Evolutionary conservation across 2,888 invertebrate species (phyloP), one percentile per base, ranked within the genome.

Genomic region (Philereme transversata): DNA sequence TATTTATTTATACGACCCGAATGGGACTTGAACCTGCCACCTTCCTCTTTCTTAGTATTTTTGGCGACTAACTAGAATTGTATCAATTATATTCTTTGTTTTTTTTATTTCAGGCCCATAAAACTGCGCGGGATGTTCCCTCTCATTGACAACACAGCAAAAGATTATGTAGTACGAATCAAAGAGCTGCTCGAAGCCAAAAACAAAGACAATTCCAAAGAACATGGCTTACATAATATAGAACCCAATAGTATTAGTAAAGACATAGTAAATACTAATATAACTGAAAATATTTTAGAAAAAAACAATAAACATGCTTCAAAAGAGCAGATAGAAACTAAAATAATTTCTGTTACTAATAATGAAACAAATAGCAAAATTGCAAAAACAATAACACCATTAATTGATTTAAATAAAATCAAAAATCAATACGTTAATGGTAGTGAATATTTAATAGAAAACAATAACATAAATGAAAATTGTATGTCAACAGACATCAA

Each of bases 81-180:
- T 36, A 36, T 1, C 5, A 36, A 36, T 1, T 36, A 4, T 5
- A 6, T 36, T 36, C 1, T 36, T 40, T 5, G 2, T 40, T 41
- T 4, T 38, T 49, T 41, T 50, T 48, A 50, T 86, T 86, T 10
- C 88, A 92, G 92, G 44, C 92, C 92, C 40, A 91, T 88, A 67
- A 92, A 92, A 74, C 71, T 92, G 0, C 78, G 88, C 58, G 89
- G 90, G 35, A 92, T 92, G 92, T 83, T 90, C 43, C 90, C 89
- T 0, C 71, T 92, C 3, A 88, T 92, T 64, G 88, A 87, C 65
- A 83, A 83, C 43, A 89, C 89, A 11, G 88, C 92, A 0, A 78
- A 78, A 8, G 89, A 90, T 60, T 90, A 92, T 57, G 76, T 86
- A 0, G 63, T 76, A 0, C 71, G 84, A 54, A 68, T 90, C 0